Evolutionary conservation across 2,113 vertebrate species (phyloP).

Genomic region (Poeciliopsis turrubarensis): DNA sequence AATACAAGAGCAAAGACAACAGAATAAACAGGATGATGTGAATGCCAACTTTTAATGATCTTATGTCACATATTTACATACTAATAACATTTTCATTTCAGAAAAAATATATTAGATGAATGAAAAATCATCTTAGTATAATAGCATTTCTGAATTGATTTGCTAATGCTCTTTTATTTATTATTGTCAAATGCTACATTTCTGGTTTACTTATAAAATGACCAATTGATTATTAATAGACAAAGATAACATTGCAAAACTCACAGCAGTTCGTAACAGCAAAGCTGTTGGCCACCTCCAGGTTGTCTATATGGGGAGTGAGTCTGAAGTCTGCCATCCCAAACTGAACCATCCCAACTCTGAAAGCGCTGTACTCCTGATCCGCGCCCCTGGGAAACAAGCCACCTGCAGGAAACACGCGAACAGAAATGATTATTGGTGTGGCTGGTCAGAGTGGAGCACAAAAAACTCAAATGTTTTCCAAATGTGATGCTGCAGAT

Average conservation of each 20-base stretch:
- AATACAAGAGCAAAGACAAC: no score
- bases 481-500: no score
- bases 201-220: background rate
- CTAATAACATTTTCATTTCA: no score
- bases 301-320: constrained; percentile 94
- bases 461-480: background rate
- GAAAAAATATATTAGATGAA: no score
- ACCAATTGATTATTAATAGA: background rate
- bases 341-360: constrained; percentile 93
- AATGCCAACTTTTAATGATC: no score
- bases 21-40: no score
- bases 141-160: no score
- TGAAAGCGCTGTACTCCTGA: constrained; percentile 96
- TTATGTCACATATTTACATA: no score
- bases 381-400: constrained; percentile 93
- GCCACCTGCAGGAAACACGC: constrained; percentile 80
- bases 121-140: no score
- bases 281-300: constrained; percentile 97
- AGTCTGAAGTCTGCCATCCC: constrained; percentile 91
- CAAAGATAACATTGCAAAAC: constrained; percentile 61
- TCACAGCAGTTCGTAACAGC: constrained; percentile 96
- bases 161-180: background rate
- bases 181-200: background rate
- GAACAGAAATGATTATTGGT: background rate
- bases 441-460: background rate